A percentile compares a stretch with the other conserved stretches of the same genome.
Conservation (phyloP, 2,113 vertebrate genomes). For the Myrmecophaga tridactyla region DNA sequence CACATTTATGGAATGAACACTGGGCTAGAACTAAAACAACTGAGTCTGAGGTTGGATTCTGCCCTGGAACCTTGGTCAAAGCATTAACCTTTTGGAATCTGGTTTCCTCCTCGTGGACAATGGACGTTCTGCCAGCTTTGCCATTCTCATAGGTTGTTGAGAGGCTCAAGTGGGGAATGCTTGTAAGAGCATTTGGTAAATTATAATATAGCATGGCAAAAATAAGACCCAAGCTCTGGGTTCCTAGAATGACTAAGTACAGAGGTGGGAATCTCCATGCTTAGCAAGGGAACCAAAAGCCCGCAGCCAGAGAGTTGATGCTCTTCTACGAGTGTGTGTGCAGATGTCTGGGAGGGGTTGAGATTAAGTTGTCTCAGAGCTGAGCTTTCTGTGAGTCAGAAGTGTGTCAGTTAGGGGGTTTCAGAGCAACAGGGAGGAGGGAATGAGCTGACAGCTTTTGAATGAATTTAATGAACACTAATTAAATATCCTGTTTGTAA, state of each 20-base stretch:
- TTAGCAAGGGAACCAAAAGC: neutral
- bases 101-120: neutral
- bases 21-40: conserved; percentile 37
- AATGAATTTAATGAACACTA: conserved; percentile 45
- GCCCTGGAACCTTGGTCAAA: conserved; percentile 19
- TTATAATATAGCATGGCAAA: neutral
- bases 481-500: conserved; percentile 58
- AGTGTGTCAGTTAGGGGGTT: conserved; percentile 20
- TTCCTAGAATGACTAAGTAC: neutral
- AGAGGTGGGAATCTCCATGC: neutral
- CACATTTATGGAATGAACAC: conserved; percentile 30
- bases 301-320: neutral
- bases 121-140: conserved; percentile 5
- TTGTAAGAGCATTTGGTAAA: neutral
- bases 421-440: conserved; percentile 38
- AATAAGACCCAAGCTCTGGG: neutral
- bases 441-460: conserved; percentile 32
- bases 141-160: neutral
- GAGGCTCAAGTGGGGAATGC: neutral
- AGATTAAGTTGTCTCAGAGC: neutral
- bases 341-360: neutral
- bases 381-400: conserved; percentile 32
- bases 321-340: neutral
- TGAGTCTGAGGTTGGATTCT: conserved; percentile 20
- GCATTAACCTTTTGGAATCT: conserved; percentile 44